Conservation (phyloP, 1,140 invertebrate species). For the Patella vulgata region DNA sequence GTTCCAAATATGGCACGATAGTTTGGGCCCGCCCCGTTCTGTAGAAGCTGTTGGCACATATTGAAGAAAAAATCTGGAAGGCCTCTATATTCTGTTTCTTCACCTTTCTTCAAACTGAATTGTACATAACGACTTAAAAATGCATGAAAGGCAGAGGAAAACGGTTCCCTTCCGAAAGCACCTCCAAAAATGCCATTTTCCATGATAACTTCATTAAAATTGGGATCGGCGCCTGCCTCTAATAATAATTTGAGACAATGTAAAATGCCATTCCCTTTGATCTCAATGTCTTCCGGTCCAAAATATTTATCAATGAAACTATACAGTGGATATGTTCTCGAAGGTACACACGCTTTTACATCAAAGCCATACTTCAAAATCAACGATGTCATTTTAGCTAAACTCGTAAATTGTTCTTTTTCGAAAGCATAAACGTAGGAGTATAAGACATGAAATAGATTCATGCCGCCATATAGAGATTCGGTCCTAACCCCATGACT, state of each 20-base stretch:
- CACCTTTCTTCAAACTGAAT: too few species aligned
- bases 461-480: constrained; percentile 54
- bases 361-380: constrained; percentile 48
- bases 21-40: too few species aligned
- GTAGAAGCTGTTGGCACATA: too few species aligned
- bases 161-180: constrained; percentile 50
- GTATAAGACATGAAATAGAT: constrained; percentile 54
- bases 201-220: constrained; percentile 52
- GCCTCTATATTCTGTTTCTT: too few species aligned
- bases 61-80: too few species aligned
- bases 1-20: too few species aligned
- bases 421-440: constrained; percentile 50
- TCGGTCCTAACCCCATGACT: constrained; percentile 33
- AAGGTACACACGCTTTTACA: constrained; percentile 39
- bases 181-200: constrained; percentile 29
- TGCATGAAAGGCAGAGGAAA: constrained; percentile 47
- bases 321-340: constrained; percentile 54
- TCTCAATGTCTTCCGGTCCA: too few species aligned
- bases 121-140: too few species aligned
- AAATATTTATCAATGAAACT: too few species aligned
- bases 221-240: constrained; percentile 53
- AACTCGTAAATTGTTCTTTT: constrained; percentile 28
- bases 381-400: constrained; percentile 48
- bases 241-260: constrained; percentile 41
- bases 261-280: too few species aligned